These are phyloP conservation scores for Halocynthia roretzi DNA, from an alignment of 23 tunicate species.

Conservation along the genomic window DNA sequence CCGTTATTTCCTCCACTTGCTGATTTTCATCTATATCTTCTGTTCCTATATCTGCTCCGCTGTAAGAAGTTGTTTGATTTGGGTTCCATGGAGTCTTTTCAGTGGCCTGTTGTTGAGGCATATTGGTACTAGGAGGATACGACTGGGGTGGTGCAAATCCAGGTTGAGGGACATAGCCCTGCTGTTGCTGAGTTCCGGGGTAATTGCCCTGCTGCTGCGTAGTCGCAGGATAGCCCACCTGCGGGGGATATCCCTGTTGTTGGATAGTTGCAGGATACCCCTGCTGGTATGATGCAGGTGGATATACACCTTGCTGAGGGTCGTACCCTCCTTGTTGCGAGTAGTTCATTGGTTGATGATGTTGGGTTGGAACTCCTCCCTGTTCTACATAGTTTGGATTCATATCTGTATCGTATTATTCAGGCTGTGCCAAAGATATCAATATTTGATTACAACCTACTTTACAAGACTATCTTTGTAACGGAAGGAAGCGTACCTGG, in stretches of 20 bases:
- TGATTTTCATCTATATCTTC: conserved; percentile 63
- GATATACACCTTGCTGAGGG: neutral
- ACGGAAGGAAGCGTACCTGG: too few relatives aligned
- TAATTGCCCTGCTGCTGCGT: conserved; percentile 21
- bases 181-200: conserved; percentile 23
- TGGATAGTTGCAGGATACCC: neutral
- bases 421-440: too few relatives aligned
- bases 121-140: too few relatives aligned
- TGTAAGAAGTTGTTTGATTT: conserved; percentile 21
- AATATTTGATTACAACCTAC: too few relatives aligned
- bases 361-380: conserved; percentile 2
- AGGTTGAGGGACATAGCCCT: conserved; percentile 6
- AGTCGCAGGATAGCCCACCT: neutral
- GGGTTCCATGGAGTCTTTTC: conserved; percentile 25
- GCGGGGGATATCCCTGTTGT: conserved; percentile 11
- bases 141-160: neutral
- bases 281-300: conserved; percentile 3
- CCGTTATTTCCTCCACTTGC: conserved; percentile 7
- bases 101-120: neutral
- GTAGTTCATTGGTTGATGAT: neutral
- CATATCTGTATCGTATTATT: too few relatives aligned
- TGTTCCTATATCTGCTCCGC: conserved; percentile 26
- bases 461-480: too few relatives aligned
- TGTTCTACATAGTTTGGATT: too few relatives aligned
- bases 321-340: neutral